Conservation (phyloP, 1,140 invertebrate genomes). For the Apis laboriosa region DNA sequence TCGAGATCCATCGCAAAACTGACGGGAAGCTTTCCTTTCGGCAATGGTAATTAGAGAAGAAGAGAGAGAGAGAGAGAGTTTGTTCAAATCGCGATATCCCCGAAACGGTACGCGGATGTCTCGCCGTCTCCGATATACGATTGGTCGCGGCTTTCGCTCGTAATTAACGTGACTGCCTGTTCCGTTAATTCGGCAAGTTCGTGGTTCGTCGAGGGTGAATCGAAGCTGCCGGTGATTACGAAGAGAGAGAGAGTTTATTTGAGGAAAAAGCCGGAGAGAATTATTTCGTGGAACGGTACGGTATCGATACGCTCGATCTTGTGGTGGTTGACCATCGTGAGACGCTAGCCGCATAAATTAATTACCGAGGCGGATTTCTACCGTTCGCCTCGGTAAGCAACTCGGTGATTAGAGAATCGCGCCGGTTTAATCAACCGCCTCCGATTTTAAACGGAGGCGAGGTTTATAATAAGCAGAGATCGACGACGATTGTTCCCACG, state of each 20-base stretch:
- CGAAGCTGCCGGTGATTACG: background rate
- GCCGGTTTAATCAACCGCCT: conserved; percentile 27
- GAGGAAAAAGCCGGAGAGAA: conserved; percentile 7
- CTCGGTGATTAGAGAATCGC: conserved; percentile 35
- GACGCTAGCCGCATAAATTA: conserved; percentile 51
- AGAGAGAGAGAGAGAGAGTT: background rate
- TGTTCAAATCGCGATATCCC: conserved; percentile 9
- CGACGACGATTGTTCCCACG: background rate
- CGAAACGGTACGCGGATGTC: conserved; percentile 21
- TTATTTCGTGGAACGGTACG: conserved; percentile 26
- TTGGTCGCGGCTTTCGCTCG: conserved; percentile 57
- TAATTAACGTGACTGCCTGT: conserved; percentile 55
- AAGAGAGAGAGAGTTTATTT: background rate
- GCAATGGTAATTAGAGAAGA: background rate
- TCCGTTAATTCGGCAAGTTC: conserved; percentile 49
- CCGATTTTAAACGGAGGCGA: background rate
- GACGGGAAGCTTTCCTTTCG: conserved; percentile 7
- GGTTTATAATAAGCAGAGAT: background rate
- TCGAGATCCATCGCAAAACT: background rate
- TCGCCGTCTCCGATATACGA: conserved; percentile 7
- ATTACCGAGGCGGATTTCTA: conserved; percentile 50
- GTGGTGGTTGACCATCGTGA: conserved; percentile 18
- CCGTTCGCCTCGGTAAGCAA: conserved; percentile 5
- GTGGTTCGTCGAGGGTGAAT: too few relatives aligned
- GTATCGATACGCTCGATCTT: conserved; percentile 17